Percentiles rank a stretch among this genome's conserved stretches.
Evolutionary conservation across 2,797 vertebrate genomes (phyloP).

Genomic region (Gadopsis bispinosus): DNA sequence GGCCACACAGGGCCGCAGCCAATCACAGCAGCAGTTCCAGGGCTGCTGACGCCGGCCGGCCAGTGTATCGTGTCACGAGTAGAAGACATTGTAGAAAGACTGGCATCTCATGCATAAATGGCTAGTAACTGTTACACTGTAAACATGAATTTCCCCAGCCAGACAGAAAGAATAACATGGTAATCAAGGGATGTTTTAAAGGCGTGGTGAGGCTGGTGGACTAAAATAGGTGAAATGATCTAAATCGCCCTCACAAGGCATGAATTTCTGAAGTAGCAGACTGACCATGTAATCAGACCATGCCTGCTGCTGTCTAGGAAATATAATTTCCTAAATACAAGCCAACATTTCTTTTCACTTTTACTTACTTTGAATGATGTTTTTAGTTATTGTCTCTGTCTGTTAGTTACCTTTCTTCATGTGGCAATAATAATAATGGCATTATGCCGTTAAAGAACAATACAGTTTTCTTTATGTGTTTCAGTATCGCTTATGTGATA

Average conservation of each 20-base stretch:
- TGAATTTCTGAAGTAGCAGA: neutral
- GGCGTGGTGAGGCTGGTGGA: neutral
- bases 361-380: neutral
- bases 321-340: constrained; percentile 6
- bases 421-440: neutral
- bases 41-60: constrained; percentile 72
- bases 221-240: constrained; percentile 3
- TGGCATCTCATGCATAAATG: neutral
- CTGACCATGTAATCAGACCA: neutral
- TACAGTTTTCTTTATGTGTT: constrained; percentile 4
- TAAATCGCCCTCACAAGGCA: neutral
- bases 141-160: constrained; percentile 1
- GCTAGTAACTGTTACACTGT: constrained; percentile 21
- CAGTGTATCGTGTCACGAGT: neutral
- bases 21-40: constrained; percentile 90
- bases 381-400: constrained; percentile 1
- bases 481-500: neutral
- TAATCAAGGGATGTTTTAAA: constrained; percentile 13
- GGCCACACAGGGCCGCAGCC: constrained; percentile 89
- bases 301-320: constrained; percentile 19
- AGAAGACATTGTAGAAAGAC: constrained; percentile 17
- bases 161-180: neutral
- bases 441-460: neutral
- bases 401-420: neutral
- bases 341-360: constrained; percentile 13